These are phyloP conservation scores for Conomelus anceps DNA, from an alignment of 2,888 invertebrate species.

Conservation along the genomic window DNA sequence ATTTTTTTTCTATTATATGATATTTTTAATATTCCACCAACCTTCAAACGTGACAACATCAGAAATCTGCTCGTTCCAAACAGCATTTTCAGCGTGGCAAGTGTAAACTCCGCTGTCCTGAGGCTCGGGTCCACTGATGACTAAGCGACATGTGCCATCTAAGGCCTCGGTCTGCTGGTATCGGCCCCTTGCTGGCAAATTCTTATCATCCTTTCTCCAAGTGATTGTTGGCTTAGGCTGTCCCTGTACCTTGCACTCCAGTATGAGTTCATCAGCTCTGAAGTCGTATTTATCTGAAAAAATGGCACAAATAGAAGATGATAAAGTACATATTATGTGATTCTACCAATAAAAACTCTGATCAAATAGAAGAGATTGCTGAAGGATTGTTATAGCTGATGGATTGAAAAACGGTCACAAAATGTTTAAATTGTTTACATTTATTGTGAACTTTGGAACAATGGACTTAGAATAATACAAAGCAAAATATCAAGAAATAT, in stretches of 20 bases:
- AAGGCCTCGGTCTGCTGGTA: constrained; percentile 59
- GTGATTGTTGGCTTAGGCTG: constrained; percentile 64
- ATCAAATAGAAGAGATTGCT: no score
- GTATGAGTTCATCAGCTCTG: constrained; percentile 62
- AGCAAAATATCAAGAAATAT: no score
- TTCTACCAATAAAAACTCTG: no score
- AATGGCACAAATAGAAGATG: background rate
- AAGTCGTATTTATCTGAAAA: constrained; percentile 62
- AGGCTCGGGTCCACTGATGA: constrained; percentile 57
- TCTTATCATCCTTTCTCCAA: constrained; percentile 66
- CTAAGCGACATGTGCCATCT: constrained; percentile 66
- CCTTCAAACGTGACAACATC: constrained; percentile 49
- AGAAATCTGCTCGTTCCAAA: constrained; percentile 66
- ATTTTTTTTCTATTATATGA: background rate
- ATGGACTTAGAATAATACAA: no score
- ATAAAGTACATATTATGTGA: no score
- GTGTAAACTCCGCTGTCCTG: constrained; percentile 67
- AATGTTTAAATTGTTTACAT: no score
- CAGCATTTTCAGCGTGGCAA: constrained; percentile 66
- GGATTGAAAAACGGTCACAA: no score
- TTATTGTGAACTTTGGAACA: no score
- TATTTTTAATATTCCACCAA: background rate
- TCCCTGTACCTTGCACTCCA: constrained; percentile 68
- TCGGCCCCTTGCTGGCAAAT: constrained; percentile 50
- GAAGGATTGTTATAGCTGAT: no score